A percentile compares a stretch with the other conserved stretches of the same genome.
phyloP scores from a whole-genome alignment of 2,797 vertebrate species.

The Sebastes paucispinis region DNA sequence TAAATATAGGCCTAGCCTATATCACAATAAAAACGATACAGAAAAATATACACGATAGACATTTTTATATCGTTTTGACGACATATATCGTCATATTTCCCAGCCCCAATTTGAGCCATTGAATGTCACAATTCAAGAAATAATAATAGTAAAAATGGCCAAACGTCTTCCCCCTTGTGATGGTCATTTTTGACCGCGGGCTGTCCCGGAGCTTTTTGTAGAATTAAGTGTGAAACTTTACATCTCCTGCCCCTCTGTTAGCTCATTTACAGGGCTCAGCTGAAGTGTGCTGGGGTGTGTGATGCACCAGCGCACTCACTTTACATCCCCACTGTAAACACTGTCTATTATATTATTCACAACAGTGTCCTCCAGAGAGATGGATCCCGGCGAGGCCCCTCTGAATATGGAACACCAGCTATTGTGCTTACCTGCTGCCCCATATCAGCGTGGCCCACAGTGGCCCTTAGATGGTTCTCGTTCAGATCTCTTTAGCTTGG shows the following conservation, averaged over 20 bases:
- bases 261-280: conserved; percentile 82
- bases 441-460: conserved; percentile 73
- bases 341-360: conserved; percentile 85
- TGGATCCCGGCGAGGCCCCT: conserved; percentile 74
- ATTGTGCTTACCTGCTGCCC: conserved; percentile 82
- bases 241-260: conserved; percentile 63
- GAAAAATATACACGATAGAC: no score
- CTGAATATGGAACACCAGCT: conserved; percentile 85
- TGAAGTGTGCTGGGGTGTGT: conserved; percentile 81
- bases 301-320: conserved; percentile 81
- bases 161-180: not conserved
- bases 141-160: not conserved
- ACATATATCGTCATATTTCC: no score
- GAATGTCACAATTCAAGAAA: not conserved
- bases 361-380: conserved; percentile 78
- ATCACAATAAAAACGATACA: no score
- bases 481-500: conserved; percentile 83
- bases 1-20: no score
- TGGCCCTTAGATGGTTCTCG: conserved; percentile 77
- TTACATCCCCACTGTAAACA: conserved; percentile 86
- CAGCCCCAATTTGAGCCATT: not conserved
- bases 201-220: conserved; percentile 54
- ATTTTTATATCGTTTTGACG: no score
- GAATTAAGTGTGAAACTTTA: conserved; percentile 73
- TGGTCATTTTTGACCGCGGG: conserved; percentile 16